Conservation (phyloP, 2,113 vertebrate genomes). For the Canis aureus region DNA sequence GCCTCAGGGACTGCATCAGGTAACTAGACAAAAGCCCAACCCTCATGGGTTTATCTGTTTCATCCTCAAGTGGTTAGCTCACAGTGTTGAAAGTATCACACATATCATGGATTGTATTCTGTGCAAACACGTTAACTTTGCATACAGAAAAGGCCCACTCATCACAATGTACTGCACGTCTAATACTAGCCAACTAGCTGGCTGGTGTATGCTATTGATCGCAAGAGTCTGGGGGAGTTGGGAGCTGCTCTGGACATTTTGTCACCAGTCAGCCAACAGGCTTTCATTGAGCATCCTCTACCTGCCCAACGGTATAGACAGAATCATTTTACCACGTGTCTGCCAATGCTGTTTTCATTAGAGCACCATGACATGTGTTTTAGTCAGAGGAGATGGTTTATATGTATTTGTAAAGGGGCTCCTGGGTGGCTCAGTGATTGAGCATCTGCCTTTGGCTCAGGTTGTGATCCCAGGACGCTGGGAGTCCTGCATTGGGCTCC, state of each 20-base stretch:
- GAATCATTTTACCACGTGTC: neutral
- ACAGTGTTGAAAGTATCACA: neutral
- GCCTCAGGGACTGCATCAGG: neutral
- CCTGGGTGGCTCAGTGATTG: no score
- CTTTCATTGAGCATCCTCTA: neutral
- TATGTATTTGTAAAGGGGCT: neutral
- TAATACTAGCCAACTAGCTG: neutral
- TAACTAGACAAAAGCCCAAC: neutral
- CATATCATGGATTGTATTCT: neutral
- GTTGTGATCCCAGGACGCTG: no score
- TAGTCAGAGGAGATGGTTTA: neutral
- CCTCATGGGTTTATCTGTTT: neutral
- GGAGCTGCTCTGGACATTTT: neutral
- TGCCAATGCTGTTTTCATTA: neutral
- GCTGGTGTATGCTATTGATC: neutral
- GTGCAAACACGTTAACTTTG: neutral
- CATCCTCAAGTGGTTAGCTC: neutral
- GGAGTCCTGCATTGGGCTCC: no score
- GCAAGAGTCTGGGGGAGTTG: neutral
- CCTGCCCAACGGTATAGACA: neutral
- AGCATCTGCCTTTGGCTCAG: no score
- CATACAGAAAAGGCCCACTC: neutral
- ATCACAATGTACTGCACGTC: neutral
- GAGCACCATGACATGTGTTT: neutral
- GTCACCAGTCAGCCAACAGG: neutral